Evolutionary conservation across 2,797 vertebrate species (phyloP).

Genomic region (Myotis planiceps): DNA sequence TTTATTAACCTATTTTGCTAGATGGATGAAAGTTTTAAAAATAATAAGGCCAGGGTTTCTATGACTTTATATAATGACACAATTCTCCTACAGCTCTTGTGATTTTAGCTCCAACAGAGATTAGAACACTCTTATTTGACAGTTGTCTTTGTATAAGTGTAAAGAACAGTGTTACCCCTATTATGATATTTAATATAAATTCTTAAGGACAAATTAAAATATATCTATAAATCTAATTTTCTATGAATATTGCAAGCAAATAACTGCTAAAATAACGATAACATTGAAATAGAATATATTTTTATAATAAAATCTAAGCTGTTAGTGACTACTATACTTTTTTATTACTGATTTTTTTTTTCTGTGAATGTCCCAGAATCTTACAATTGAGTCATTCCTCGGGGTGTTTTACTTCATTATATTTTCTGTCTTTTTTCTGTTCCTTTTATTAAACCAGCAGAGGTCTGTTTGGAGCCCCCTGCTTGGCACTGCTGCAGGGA

Average conservation of each 20-base stretch:
- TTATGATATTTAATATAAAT: not conserved
- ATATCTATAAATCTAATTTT: not conserved
- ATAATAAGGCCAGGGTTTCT: constrained; percentile 69
- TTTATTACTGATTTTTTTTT: constrained; percentile 14
- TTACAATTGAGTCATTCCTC: constrained; percentile 61
- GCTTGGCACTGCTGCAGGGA: constrained; percentile 49
- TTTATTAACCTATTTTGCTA: constrained; percentile 75
- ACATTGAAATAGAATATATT: not conserved
- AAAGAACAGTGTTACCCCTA: constrained; percentile 14
- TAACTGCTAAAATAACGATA: not conserved
- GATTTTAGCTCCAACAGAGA: constrained; percentile 71
- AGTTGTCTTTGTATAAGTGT: constrained; percentile 30
- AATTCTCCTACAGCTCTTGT: constrained; percentile 62
- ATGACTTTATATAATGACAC: constrained; percentile 68
- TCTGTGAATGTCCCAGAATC: not conserved
- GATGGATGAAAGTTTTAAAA: constrained; percentile 67
- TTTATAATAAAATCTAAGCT: constrained; percentile 8
- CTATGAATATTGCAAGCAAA: not conserved
- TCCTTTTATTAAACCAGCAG: constrained; percentile 68
- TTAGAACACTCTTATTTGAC: constrained; percentile 67
- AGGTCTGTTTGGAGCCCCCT: constrained; percentile 61
- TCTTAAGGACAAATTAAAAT: constrained; percentile 9
- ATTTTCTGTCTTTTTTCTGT: constrained; percentile 59
- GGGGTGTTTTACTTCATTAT: constrained; percentile 70
- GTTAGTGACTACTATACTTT: not conserved